phyloP scores from a whole-genome alignment of 1,140 invertebrate species.

The Radopholus similis region DNA sequence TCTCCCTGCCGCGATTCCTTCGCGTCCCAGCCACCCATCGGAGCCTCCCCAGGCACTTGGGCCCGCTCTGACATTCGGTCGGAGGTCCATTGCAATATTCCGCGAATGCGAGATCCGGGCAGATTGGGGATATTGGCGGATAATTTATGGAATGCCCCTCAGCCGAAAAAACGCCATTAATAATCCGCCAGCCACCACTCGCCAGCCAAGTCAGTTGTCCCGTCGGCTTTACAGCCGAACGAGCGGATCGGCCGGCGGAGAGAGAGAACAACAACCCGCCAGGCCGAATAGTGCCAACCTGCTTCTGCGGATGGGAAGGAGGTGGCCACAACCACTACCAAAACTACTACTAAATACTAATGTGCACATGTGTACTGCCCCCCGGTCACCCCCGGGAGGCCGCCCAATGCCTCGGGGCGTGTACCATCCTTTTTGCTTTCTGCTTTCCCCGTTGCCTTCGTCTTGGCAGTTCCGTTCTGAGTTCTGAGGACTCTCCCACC shows the following conservation, averaged over 20 bases:
- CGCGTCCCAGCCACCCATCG: not conserved
- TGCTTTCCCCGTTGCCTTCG: no score
- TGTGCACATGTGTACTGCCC: no score
- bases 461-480: no score
- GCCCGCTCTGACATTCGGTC: no score
- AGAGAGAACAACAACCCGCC: no score
- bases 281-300: no score
- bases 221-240: not conserved
- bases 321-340: no score
- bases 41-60: not conserved
- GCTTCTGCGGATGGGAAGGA: not conserved
- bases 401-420: no score
- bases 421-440: no score
- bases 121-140: no score
- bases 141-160: not conserved
- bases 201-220: not conserved
- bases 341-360: no score
- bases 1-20: not conserved
- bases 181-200: not conserved
- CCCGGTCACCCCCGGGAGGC: no score
- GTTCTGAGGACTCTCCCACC: not conserved
- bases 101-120: not conserved
- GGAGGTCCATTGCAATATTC: constrained; percentile 1
- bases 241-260: not conserved
- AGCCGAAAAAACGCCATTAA: constrained; percentile 6